phyloP scores from a whole-genome alignment of 2,888 invertebrate species.

The Archips crataeganus region DNA sequence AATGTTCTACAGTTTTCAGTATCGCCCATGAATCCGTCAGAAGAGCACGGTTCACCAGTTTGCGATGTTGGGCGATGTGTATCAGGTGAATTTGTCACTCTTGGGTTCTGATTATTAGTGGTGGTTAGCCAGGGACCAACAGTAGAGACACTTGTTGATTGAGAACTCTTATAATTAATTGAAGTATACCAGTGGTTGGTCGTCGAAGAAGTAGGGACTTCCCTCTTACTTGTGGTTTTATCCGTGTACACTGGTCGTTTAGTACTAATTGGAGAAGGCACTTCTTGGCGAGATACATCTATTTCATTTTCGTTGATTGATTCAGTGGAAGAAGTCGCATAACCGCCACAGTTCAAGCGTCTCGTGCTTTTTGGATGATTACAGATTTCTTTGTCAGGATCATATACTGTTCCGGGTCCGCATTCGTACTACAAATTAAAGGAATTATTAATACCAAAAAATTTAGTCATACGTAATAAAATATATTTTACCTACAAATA shows the following conservation, averaged over 20 bases:
- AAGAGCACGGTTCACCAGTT: slow-evolving; percentile 75
- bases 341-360: slow-evolving; percentile 88
- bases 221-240: slow-evolving; percentile 35
- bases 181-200: slow-evolving; percentile 29
- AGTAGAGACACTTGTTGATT: slow-evolving; percentile 36
- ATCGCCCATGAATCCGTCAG: slow-evolving; percentile 91
- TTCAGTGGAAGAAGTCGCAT: slow-evolving; percentile 43
- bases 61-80: slow-evolving; percentile 42
- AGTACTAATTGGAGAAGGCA: slow-evolving; percentile 69
- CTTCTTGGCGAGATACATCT: slow-evolving; percentile 60
- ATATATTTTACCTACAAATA: too few species aligned
- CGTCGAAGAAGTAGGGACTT: slow-evolving; percentile 6
- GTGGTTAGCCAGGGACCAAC: slow-evolving; percentile 44
- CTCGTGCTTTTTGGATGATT: slow-evolving; percentile 89
- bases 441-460: background rate
- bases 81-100: slow-evolving; percentile 24
- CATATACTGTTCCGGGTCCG: slow-evolving; percentile 91
- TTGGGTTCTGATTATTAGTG: slow-evolving; percentile 28
- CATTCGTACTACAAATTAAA: slow-evolving; percentile 88
- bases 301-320: slow-evolving; percentile 77
- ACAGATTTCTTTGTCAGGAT: slow-evolving; percentile 88
- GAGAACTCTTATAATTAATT: slow-evolving; percentile 39
- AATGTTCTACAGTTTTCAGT: slow-evolving; percentile 90
- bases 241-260: slow-evolving; percentile 51
- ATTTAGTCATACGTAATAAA: too few species aligned